A percentile compares a stretch with the other conserved stretches of the same genome.
These are phyloP conservation scores for rabbit (Oryctolagus cuniculus) DNA, from an alignment of 2,113 vertebrate genomes.

Conservation along the genomic window mOryCun1.1 NC_091435.1:160930501-160931000, in stretches of 20 bases:
- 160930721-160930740: background rate
- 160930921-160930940: background rate
- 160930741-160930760: background rate
- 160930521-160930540: too few species aligned
- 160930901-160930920: background rate
- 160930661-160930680: background rate
- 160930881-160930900: background rate
- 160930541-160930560: too few species aligned
- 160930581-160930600: background rate
- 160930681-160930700: background rate
- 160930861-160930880: background rate
- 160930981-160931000: background rate
- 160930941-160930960: background rate
- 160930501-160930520: too few species aligned
- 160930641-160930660: background rate
- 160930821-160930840: too few species aligned
- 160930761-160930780: background rate
- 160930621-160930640: too few species aligned
- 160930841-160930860: background rate
- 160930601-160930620: background rate
- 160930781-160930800: background rate
- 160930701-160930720: background rate
- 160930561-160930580: background rate
- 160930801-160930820: too few species aligned
- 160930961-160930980: background rate